Evolutionary conservation across 1,140 invertebrate species (phyloP).

Genomic region (Apis florea): DNA sequence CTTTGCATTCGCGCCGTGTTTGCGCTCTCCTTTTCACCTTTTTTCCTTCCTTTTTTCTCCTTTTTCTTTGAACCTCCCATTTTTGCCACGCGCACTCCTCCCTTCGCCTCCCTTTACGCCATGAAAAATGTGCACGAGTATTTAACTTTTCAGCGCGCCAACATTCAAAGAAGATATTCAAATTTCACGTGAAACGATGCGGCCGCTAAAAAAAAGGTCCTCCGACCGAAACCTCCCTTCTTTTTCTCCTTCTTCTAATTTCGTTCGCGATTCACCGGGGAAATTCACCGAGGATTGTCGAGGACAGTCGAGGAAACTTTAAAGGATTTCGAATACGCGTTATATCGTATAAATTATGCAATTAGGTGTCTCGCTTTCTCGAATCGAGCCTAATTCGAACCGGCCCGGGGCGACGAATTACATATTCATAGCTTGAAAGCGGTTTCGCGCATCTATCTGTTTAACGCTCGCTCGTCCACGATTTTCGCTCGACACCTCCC

Average conservation of each 20-base stretch:
- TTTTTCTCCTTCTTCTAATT: neutral
- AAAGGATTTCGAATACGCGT: conserved; percentile 22
- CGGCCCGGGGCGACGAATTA: conserved; percentile 34
- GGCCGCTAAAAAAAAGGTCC: neutral
- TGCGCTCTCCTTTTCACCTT: neutral
- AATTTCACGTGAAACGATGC: neutral
- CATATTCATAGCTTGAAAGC: conserved; percentile 36
- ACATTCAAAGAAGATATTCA: conserved; percentile 11
- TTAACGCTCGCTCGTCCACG: neutral
- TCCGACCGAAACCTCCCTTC: neutral
- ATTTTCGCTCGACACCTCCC: too few species aligned
- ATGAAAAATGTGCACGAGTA: neutral
- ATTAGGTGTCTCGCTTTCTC: conserved; percentile 50
- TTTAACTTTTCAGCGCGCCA: conserved; percentile 15
- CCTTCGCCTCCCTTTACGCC: neutral
- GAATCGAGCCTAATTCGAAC: conserved; percentile 55
- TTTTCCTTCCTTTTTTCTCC: neutral
- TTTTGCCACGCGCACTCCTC: neutral
- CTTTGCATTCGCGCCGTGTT: conserved; percentile 9
- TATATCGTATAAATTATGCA: conserved; percentile 57
- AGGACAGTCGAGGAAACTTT: neutral
- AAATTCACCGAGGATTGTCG: neutral
- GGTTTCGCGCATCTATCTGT: conserved; percentile 1
- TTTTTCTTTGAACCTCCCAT: neutral
- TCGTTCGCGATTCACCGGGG: too few species aligned